Evolutionary conservation across 1,140 invertebrate species (phyloP), one percentile per base, ranked within the genome.

Genomic region (Oncopodura yosiiana): DNA sequence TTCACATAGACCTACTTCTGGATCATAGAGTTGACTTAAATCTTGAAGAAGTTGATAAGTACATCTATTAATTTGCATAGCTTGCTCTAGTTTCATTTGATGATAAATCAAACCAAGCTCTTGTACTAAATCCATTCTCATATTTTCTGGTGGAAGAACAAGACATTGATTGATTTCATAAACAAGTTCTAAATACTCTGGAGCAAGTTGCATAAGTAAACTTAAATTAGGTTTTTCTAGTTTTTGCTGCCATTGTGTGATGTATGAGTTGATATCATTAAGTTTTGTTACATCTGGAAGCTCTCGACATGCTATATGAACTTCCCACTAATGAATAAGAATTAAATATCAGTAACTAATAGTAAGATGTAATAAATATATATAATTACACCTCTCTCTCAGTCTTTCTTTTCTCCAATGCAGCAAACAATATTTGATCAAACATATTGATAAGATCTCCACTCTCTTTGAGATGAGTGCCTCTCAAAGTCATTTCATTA

Each of bases 1-100:
- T 19, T 62, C 53, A 45, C 55, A 58, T 0, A 62, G 32, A 2
- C 60, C 60, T 2, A 59, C 52, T 34, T 62, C 60, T n/a, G 56
- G 60, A 21, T 62, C 60, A 29, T 53, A 58, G 24, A 43, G 48
- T 3, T 58, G 56, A 18, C 52, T 41, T 18, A 62, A 48, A 48
- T 62, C 60, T 39, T 29, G 19, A 37, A 50, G 2, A 4, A 48
- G 26, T 3, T 41, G n/a, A 27, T 58, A 58, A 12, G 23, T 58
- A 62, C 3, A 62, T 23, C 59, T 61, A 30, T 19, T 14, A 53
- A 26, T 11, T 41, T 27, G 12, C n/a, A 49, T 18, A 24, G 0
- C 14, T 16, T 32, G n/a, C 5, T 14, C 19, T 19, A 11, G 9
- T 5, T 23, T 27, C 3, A 38, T 23, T 32, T 41, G 2, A 23